These are phyloP conservation scores for Apis cerana DNA, from an alignment of 1,140 invertebrate species.

Conservation along the genomic window DNA sequence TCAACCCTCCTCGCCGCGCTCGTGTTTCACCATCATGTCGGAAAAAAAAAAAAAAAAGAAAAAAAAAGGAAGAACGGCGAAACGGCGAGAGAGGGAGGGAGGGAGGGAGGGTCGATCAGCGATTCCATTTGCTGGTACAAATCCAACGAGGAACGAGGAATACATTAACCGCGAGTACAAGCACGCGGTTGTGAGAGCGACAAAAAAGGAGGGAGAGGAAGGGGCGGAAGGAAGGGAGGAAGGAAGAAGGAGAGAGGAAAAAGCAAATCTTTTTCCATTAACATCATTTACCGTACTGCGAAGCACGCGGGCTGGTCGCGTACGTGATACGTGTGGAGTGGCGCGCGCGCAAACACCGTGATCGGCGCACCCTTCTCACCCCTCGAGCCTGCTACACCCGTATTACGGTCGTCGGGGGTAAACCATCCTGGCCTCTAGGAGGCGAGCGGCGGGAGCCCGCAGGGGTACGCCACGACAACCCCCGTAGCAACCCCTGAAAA, in stretches of 20 bases:
- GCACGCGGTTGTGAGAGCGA: background rate
- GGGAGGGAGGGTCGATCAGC: background rate
- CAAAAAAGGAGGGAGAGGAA: background rate
- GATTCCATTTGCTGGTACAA: slow-evolving; percentile 14
- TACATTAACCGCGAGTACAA: slow-evolving; percentile 15
- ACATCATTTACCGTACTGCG: slow-evolving; percentile 54
- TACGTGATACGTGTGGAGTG: slow-evolving; percentile 28
- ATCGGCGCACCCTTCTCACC: slow-evolving; percentile 46
- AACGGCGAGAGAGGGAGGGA: background rate
- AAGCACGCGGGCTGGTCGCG: slow-evolving; percentile 68
- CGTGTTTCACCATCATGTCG: background rate
- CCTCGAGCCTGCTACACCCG: slow-evolving; percentile 67
- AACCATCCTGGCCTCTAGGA: slow-evolving; percentile 77
- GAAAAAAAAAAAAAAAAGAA: background rate
- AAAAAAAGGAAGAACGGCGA: background rate
- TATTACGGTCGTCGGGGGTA: slow-evolving; percentile 78
- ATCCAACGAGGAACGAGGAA: slow-evolving; percentile 10
- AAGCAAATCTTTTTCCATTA: slow-evolving; percentile 50
- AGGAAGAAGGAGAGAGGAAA: slow-evolving; percentile 14
- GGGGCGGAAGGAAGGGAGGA: background rate
- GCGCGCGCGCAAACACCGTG: background rate
- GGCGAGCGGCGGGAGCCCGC: slow-evolving; percentile 78
- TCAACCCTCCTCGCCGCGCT: background rate
- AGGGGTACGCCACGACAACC: slow-evolving; percentile 82
- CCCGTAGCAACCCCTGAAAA: slow-evolving; percentile 82